Percentiles rank a stretch among this genome's conserved stretches.
phyloP scores from a whole-genome alignment of 2,888 invertebrate species.

The Marronus borbonicus region DNA sequence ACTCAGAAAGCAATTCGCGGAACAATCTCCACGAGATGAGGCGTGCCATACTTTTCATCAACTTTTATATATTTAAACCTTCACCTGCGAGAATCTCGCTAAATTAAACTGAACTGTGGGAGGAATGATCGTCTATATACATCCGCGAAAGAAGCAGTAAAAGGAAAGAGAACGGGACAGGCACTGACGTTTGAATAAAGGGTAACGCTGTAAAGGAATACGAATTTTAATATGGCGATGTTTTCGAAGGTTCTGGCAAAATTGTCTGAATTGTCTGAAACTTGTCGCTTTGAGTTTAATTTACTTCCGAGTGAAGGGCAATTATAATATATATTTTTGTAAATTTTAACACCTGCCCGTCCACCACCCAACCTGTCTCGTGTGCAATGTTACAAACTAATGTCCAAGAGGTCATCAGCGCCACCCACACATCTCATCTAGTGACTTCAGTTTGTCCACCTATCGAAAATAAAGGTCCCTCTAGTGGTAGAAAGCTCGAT shows the following conservation, averaged over 20 bases:
- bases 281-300: background rate
- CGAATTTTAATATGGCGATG: slow-evolving; percentile 13
- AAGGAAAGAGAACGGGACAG: background rate
- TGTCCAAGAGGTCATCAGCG: too few relatives aligned
- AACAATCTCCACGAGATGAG: background rate
- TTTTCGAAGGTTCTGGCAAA: background rate
- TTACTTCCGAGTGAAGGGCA: background rate
- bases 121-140: background rate
- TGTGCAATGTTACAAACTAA: too few relatives aligned
- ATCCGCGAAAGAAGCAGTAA: background rate
- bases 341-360: too few relatives aligned
- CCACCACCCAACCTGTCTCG: too few relatives aligned
- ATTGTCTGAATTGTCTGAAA: background rate
- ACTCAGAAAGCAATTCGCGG: background rate
- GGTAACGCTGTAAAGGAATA: slow-evolving; percentile 1
- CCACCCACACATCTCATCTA: too few relatives aligned
- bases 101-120: slow-evolving; percentile 15
- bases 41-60: slow-evolving; percentile 18
- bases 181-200: slow-evolving; percentile 1
- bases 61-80: slow-evolving; percentile 18
- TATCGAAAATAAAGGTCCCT: too few relatives aligned
- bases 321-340: background rate
- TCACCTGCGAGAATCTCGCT: slow-evolving; percentile 14
- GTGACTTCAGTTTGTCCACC: too few relatives aligned
- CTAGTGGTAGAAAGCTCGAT: too few relatives aligned